Evolutionary conservation across 2,888 invertebrate genomes (phyloP).

Genomic region (Drosophila demipolita): DNA sequence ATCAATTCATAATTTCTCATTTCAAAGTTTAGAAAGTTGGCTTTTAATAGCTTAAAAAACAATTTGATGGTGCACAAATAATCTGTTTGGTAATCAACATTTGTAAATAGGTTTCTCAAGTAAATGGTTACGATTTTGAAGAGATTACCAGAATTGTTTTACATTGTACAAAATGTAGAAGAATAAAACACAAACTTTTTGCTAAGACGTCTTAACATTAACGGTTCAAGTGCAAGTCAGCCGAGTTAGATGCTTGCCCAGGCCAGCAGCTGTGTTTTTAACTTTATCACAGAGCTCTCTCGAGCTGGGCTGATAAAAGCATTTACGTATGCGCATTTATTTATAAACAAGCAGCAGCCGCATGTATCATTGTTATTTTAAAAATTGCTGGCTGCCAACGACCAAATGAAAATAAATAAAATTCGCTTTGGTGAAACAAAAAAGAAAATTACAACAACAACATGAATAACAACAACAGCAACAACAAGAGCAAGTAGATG

Average conservation of each 20-base stretch:
- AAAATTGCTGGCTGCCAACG: conserved; percentile 69
- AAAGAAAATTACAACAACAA: conserved; percentile 19
- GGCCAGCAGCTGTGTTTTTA: conserved; percentile 28
- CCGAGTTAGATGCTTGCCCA: conserved; percentile 17
- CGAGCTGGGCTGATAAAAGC: conserved; percentile 68
- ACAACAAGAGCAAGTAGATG: conserved; percentile 18
- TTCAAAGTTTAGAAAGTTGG: background rate
- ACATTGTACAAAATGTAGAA: background rate
- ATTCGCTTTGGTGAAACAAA: conserved; percentile 52
- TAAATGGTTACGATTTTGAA: background rate
- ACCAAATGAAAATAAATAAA: conserved; percentile 68
- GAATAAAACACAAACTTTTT: background rate
- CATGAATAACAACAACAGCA: conserved; percentile 1
- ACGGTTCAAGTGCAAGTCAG: conserved; percentile 3
- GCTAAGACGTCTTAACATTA: background rate
- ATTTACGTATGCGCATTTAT: conserved; percentile 79
- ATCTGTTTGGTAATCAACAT: background rate
- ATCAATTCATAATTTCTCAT: background rate
- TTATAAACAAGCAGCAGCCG: conserved; percentile 77
- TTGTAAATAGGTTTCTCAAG: background rate
- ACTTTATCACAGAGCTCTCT: conserved; percentile 59
- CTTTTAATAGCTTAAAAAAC: background rate
- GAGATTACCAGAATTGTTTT: background rate
- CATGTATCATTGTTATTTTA: conserved; percentile 80
- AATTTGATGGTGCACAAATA: background rate